Conservation (phyloP, 1,140 invertebrate genomes). For the Psix sp. region DNA sequence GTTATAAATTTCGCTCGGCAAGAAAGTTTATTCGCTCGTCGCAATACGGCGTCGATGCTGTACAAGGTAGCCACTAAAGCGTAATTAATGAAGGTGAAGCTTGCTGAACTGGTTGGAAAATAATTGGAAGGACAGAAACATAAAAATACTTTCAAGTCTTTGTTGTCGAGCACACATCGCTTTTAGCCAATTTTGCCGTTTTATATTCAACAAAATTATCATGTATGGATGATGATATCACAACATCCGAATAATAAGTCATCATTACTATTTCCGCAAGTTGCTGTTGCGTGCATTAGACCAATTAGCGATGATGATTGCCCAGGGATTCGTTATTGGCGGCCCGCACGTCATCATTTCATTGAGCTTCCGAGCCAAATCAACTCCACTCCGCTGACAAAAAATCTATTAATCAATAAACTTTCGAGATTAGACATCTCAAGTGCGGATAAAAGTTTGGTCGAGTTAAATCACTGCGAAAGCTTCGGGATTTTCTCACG, state of each 20-base stretch:
- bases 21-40: constrained; percentile 53
- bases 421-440: constrained; percentile 7
- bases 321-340: constrained; percentile 13
- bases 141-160: constrained; percentile 51
- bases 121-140: constrained; percentile 51
- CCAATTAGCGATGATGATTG: constrained; percentile 29
- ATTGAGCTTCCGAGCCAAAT: not conserved
- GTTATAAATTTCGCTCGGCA: constrained; percentile 43
- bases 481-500: constrained; percentile 19
- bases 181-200: constrained; percentile 24
- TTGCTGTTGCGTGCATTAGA: constrained; percentile 24
- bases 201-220: constrained; percentile 38
- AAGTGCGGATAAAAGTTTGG: constrained; percentile 22
- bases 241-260: constrained; percentile 19
- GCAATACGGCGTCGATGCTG: constrained; percentile 40
- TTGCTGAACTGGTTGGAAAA: constrained; percentile 49
- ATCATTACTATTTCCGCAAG: constrained; percentile 9
- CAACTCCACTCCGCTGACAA: too few species aligned
- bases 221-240: not conserved
- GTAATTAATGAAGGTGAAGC: constrained; percentile 54
- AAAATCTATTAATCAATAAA: constrained; percentile 34
- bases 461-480: constrained; percentile 30
- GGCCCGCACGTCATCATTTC: constrained; percentile 1
- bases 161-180: constrained; percentile 13
- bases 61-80: constrained; percentile 50